Base-by-base conservation (phyloP, 2,113 vertebrate genomes). In the Pygoscelis adeliae region DNA sequence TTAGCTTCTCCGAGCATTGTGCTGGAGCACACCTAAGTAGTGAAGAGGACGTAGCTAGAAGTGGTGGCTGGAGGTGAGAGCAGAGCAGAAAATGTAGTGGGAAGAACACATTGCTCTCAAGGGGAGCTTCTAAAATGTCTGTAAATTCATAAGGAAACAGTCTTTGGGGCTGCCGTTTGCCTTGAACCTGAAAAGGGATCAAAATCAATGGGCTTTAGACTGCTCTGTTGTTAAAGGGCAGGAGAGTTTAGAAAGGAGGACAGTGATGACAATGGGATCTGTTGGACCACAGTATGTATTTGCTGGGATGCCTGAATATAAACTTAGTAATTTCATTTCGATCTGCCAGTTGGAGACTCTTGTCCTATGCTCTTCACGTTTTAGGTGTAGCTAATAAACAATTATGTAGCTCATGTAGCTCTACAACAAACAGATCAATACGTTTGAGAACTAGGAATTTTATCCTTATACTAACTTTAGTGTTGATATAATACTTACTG, bases 381-480 rank as follows among this genome's bases (percentile, higher is more conserved):
- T 89, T 89, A 52, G 40, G 21, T 40, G 77, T 71, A 63, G 77
- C 47, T 92, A 79, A 87, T 92, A 93, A 87, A 89, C 80, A 90
- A 38, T 83, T 88, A 72, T 50, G 62, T 86, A 70, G 40, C 89
- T 95, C 21, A 17, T 85, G 69, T 77, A 89, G 80, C 65, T 94
- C 77, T 96, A 82, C 47, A 82, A 67, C 81, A 92, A 96, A 92
- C 86, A 87, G 91, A 92, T 95, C 89, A 3, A 94, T 97, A 61
- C 5, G 3, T 87, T 76, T 94, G 72, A 92, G 94, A 95, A 63
- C 36, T 44, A 76, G 40, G 83, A 74, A 56, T 93, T 96, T 92
- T 92, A 92, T 93, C 56, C 53, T 78, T 87, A 44, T 34, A 49
- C 81, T 71, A 84, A 84, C 91, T 94, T 89, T 13, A 52, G 11